Base-by-base conservation (phyloP, 2,113 vertebrate genomes). In the Eonycteris spelaea region DNA sequence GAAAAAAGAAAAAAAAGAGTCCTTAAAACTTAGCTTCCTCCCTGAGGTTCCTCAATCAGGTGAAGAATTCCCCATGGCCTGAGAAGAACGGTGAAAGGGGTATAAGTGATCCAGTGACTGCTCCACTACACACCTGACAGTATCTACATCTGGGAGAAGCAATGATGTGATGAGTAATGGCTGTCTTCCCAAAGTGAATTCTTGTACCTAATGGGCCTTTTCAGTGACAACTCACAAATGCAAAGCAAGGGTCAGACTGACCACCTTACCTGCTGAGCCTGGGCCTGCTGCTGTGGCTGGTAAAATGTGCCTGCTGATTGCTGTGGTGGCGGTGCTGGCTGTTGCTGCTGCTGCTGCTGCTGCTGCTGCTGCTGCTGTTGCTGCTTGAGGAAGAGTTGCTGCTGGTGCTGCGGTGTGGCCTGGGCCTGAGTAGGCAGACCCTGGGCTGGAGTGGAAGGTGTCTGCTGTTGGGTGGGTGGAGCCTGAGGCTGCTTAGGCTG, bases 301-400 rank as follows among this genome's bases (percentile, higher is more conserved):
- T 97, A 97, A 74, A 96, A 97, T 0, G 97, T 80, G 89, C 93
- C 82, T 1, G 91, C 61, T 3, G 95, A 93, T 55, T 96, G 97
- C 63, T 92, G 98, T 91, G 98, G 98, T 28, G 98, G 96, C 61
- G 98, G 98, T 30, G 98, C 98, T 94, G 98, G 96, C 43, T 74
- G 99, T 48, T 98, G 98, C 38, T 63, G 99, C 45, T 98, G 98
- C 83, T 99, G 99, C 63, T 0, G 97, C 61, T 77, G 98, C 92
- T 97, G 97, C 90, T 98, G 98, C 40, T 97, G 98, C 12, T 94
- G 98, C 26, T 97, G 97, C 7, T 97, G 98, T 53, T 98, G 99
- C 96, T 99, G 99, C 97, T 99, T 99, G 87, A 99, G 98, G 97
- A 99, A 99, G 45, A 99, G 98, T 96, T 99, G 99, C 96, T 98